Conservation (phyloP, 2,888 invertebrate species). For the Taphrorychus bicolor region DNA sequence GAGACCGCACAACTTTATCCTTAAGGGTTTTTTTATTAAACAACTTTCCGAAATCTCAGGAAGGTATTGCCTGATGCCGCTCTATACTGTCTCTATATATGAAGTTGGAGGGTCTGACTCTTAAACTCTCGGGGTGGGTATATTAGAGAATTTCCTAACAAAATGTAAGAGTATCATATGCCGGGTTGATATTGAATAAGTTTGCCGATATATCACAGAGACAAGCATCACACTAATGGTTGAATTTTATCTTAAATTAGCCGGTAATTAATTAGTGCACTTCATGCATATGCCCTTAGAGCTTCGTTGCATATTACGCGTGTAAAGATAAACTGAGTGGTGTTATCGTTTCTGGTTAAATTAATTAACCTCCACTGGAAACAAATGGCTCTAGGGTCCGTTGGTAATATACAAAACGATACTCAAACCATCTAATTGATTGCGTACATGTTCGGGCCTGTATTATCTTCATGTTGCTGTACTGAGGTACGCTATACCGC, state of each 20-base stretch:
- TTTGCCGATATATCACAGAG: neutral
- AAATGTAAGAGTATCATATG: neutral
- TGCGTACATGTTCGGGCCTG: constrained; percentile 4
- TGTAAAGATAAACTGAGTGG: constrained; percentile 13
- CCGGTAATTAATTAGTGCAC: constrained; percentile 2
- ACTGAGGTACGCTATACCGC: neutral
- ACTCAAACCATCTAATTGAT: constrained; percentile 15
- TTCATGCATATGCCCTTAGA: neutral
- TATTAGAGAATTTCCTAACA: constrained; percentile 1
- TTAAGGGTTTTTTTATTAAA: constrained; percentile 28
- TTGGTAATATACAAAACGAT: constrained; percentile 20
- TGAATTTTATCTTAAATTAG: constrained; percentile 1
- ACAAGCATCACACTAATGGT: neutral
- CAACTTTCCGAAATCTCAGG: constrained; percentile 24
- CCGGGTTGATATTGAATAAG: neutral
- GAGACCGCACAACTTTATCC: constrained; percentile 16
- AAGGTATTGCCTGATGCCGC: constrained; percentile 11
- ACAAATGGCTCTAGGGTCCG: constrained; percentile 20
- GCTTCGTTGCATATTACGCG: constrained; percentile 2
- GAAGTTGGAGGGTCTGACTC: constrained; percentile 7
- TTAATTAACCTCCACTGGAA: constrained; percentile 20
- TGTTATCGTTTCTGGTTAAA: constrained; percentile 16
- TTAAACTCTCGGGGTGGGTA: neutral
- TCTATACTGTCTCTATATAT: neutral
- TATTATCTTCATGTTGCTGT: neutral